Percentiles rank a stretch among this genome's conserved stretches.
Evolutionary conservation across 2,888 invertebrate genomes (phyloP).

Genomic region (Ectobius pallidus): DNA sequence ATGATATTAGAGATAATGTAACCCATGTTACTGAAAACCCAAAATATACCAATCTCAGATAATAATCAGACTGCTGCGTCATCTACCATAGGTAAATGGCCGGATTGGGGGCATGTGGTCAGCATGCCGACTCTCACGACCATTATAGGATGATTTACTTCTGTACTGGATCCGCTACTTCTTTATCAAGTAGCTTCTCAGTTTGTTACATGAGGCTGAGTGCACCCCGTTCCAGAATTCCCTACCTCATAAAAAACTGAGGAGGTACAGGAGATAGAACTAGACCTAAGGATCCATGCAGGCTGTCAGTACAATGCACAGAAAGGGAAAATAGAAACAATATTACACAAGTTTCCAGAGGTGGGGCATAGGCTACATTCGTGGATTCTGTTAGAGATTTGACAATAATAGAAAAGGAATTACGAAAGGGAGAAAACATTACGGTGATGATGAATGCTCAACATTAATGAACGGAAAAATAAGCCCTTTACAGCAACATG

Average conservation of each 20-base stretch:
- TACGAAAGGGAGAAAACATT: not conserved
- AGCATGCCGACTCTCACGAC: too few relatives aligned
- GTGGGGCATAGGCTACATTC: not conserved
- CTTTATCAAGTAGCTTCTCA: too few relatives aligned
- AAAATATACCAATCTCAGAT: not conserved
- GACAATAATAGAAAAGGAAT: not conserved
- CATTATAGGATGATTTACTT: too few relatives aligned
- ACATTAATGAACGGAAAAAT: not conserved
- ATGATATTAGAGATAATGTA: not conserved
- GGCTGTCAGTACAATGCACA: not conserved
- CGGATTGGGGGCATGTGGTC: too few relatives aligned
- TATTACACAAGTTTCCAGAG: not conserved
- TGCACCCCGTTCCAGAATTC: too few relatives aligned
- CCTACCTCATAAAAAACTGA: too few relatives aligned
- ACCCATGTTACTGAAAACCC: not conserved
- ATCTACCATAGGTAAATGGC: too few relatives aligned
- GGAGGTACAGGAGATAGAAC: too few relatives aligned
- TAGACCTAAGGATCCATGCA: not conserved
- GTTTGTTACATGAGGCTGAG: too few relatives aligned
- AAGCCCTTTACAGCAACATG: slow-evolving; percentile 10
- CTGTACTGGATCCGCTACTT: too few relatives aligned
- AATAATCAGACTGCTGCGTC: too few relatives aligned
- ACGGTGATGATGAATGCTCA: not conserved
- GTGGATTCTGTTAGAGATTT: not conserved
- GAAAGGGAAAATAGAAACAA: not conserved